These are phyloP conservation scores for Melieria picta DNA, from an alignment of 2,888 invertebrate species.

Conservation along the genomic window DNA sequence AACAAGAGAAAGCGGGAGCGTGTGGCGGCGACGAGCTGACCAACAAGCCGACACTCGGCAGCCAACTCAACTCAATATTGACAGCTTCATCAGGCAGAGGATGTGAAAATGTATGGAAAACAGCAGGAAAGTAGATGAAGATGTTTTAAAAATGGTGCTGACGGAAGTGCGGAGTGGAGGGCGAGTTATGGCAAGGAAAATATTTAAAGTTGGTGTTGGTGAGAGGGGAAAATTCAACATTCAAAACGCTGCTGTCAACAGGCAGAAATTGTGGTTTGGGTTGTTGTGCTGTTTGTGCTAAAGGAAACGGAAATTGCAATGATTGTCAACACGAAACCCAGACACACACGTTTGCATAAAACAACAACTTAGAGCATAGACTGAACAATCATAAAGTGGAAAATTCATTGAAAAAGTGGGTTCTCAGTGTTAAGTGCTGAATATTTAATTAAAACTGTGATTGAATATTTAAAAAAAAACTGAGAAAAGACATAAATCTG, in stretches of 20 bases:
- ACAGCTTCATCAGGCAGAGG: constrained; percentile 29
- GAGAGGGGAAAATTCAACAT: not conserved
- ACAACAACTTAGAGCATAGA: too few relatives aligned
- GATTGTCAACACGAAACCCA: constrained; percentile 18
- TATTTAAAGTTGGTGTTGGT: constrained; percentile 1
- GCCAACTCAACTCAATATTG: constrained; percentile 12
- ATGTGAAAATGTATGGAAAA: constrained; percentile 17
- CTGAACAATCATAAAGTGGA: too few relatives aligned
- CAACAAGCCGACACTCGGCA: not conserved
- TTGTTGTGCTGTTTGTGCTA: not conserved
- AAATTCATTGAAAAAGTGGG: too few relatives aligned
- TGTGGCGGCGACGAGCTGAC: not conserved
- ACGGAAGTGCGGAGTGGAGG: not conserved
- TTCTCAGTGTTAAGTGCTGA: too few relatives aligned
- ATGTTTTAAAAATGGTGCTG: not conserved
- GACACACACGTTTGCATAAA: too few relatives aligned
- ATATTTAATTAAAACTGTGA: too few relatives aligned
- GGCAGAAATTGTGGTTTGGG: not conserved
- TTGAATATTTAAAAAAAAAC: too few relatives aligned
- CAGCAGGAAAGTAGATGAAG: constrained; percentile 12
- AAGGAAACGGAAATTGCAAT: constrained; percentile 24
- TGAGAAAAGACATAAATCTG: too few relatives aligned
- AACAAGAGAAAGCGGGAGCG: constrained; percentile 11
- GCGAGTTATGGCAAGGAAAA: not conserved
- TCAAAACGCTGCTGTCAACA: constrained; percentile 5